Base-by-base conservation (phyloP, 2,888 invertebrate genomes). In the Agriopis leucophaearia region DNA sequence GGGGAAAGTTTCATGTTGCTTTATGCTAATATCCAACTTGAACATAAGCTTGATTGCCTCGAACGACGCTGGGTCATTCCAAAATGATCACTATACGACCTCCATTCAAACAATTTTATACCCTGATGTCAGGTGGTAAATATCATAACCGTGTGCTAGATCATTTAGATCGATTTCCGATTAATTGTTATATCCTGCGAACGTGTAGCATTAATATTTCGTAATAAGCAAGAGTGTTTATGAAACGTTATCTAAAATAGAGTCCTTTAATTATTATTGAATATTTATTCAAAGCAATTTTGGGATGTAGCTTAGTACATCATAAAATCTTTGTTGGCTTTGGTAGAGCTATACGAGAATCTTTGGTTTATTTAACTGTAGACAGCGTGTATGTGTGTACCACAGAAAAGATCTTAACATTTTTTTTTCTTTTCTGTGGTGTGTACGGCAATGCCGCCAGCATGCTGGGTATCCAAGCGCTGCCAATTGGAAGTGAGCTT, bases 1-100 rank as follows among this genome's bases (percentile, higher is more conserved):
- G 47, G 48, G 51, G 60, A 52, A 69, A 69, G 60, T 64, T 60
- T 40, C 59, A 68, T 68, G 68, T 68, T 60, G 68, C 60, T 69
- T 64, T 69, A 69, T 69, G 68, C 68, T 69, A 69, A 64, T 69
- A 60, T 57, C 50, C 59, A 68, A 68, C 68, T 68, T 64, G 51
- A 52, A 55, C 64, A 60, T 64, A 60, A 64, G 68, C 68, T 56
- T 64, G 64, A 60, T 63, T 63, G 63, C 60, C 60, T 56, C 60
- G 36, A 68, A 60, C 68, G 60, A 64, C 42, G 63, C 56, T 56
- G 60, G 68, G 68, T 64, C 60, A 64, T 16, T 56, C 55, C 51
- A 64, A 69, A 69, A 69, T 69, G 60, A 64, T 64, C 64, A 55
- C 51, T 47, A 36, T 15, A 40, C 8, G 35, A 48, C 27, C n/a